Percentiles rank a stretch among this genome's conserved stretches.
Conservation (phyloP, 1,140 invertebrate genomes). For the Aphelinus certus region DNA sequence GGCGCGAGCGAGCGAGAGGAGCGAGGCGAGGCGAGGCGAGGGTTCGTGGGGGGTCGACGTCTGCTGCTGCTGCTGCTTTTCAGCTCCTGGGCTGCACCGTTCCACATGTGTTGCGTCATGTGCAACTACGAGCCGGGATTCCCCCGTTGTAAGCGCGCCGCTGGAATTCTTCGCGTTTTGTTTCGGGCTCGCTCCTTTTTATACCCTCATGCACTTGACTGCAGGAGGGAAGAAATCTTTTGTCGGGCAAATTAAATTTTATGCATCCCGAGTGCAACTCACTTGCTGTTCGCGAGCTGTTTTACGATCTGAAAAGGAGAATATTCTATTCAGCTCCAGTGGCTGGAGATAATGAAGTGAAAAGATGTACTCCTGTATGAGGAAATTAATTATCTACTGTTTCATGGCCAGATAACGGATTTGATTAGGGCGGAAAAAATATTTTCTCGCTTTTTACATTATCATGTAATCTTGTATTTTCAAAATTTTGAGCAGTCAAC, state of each 20-base stretch:
- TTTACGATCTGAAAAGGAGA: background rate
- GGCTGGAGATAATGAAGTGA: background rate
- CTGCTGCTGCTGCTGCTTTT: conserved; percentile 1
- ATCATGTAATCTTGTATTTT: too few relatives aligned
- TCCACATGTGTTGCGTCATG: conserved; percentile 40
- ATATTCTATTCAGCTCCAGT: background rate
- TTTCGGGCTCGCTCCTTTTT: conserved; percentile 27
- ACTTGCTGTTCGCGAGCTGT: conserved; percentile 6
- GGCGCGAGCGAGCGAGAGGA: conserved; percentile 5
- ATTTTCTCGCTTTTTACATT: too few relatives aligned
- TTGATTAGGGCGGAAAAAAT: too few relatives aligned
- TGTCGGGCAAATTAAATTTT: conserved; percentile 37
- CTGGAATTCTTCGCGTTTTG: conserved; percentile 38
- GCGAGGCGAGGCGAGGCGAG: background rate
- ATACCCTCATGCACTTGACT: conserved; percentile 33
- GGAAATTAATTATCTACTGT: too few relatives aligned
- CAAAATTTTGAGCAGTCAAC: too few relatives aligned
- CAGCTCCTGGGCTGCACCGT: background rate
- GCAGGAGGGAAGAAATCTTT: conserved; percentile 8
- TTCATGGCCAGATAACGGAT: too few relatives aligned
- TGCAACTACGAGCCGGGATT: conserved; percentile 25
- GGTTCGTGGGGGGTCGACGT: conserved; percentile 38
- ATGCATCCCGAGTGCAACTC: conserved; percentile 29
- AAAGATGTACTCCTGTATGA: too few relatives aligned
- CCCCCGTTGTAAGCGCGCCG: conserved; percentile 30